phyloP scores from a whole-genome alignment of 2,113 vertebrate genomes.

The Trematocara stigmaticum region DNA sequence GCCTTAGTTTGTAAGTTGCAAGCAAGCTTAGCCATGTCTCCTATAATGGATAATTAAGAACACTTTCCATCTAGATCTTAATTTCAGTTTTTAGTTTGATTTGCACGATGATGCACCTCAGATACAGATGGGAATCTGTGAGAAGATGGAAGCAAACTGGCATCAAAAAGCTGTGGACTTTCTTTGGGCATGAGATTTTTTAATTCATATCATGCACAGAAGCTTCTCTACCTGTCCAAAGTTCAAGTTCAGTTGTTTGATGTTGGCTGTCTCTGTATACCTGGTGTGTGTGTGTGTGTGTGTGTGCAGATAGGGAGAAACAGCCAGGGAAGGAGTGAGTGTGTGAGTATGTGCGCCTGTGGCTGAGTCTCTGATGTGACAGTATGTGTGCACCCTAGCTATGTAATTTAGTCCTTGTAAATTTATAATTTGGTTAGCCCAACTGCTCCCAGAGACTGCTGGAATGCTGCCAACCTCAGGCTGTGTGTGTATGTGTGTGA shows the following conservation, averaged over 20 bases:
- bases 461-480: slow-evolving; percentile 60
- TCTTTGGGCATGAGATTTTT: neutral
- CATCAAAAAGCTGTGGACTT: slow-evolving; percentile 23
- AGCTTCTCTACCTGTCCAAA: slow-evolving; percentile 34
- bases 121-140: neutral
- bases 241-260: slow-evolving; percentile 51
- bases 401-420: slow-evolving; percentile 67
- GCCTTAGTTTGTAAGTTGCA: neutral
- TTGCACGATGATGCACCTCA: neutral
- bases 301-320: neutral
- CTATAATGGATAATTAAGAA: neutral
- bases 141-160: neutral
- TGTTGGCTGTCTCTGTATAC: slow-evolving; percentile 31
- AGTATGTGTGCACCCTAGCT: slow-evolving; percentile 55
- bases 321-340: neutral
- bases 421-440: slow-evolving; percentile 68
- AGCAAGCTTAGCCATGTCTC: neutral
- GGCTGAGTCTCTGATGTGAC: slow-evolving; percentile 47
- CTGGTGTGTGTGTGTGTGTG: neutral
- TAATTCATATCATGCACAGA: slow-evolving; percentile 34
- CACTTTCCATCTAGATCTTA: neutral
- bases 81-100: neutral
- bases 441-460: slow-evolving; percentile 59
- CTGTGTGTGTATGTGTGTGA: slow-evolving; percentile 13
- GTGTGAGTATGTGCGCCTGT: slow-evolving; percentile 14